These are phyloP conservation scores for Phaenicophaeus curvirostris DNA, from an alignment of 2,797 vertebrate genomes.

Conservation along the genomic window DNA sequence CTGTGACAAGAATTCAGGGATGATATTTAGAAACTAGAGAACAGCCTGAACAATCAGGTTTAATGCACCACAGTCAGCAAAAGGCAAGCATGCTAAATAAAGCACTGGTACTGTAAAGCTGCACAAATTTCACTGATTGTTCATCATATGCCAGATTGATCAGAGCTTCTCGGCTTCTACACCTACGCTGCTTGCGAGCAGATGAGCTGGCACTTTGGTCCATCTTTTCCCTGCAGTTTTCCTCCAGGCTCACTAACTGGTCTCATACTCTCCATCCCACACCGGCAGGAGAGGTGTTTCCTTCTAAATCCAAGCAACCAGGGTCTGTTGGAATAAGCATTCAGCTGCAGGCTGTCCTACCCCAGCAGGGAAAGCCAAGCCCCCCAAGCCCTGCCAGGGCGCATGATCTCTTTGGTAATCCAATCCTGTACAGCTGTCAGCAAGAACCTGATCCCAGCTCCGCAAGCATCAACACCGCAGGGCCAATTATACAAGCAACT, in stretches of 20 bases:
- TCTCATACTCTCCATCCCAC: fast-evolving
- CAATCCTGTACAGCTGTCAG: neutral
- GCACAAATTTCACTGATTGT: neutral
- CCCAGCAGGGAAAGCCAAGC: neutral
- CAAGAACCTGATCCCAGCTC: neutral
- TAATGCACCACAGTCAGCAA: neutral
- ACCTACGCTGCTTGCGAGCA: fast-evolving
- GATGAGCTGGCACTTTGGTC: neutral
- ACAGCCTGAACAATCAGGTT: neutral
- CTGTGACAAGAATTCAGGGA: neutral
- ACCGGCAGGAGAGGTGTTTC: neutral
- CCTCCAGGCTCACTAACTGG: neutral
- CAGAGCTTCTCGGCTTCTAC: neutral
- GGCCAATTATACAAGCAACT: neutral
- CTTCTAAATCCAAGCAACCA: neutral
- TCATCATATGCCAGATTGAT: neutral
- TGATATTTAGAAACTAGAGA: neutral
- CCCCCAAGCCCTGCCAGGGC: neutral
- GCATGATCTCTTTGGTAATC: neutral
- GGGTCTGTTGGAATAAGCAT: neutral
- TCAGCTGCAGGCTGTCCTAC: neutral
- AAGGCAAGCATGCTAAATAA: neutral
- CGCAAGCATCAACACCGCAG: neutral
- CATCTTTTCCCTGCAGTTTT: neutral
- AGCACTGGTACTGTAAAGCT: neutral